These are phyloP conservation scores for Rhaphigaster nebulosa DNA, from an alignment of 2,888 invertebrate species.

Conservation along the genomic window DNA sequence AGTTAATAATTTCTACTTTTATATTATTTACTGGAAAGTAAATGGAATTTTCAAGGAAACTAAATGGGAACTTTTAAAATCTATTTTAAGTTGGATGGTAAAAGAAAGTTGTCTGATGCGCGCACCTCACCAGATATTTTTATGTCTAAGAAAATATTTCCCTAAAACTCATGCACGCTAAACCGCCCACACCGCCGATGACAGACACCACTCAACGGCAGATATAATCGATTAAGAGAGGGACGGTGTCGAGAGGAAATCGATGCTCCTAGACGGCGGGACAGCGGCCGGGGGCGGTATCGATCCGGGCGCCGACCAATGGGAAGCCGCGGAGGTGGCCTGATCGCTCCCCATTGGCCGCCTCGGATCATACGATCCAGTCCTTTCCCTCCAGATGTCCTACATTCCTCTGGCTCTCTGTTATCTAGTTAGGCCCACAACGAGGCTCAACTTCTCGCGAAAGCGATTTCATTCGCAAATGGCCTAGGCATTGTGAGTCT, in stretches of 20 bases:
- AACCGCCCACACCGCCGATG: not conserved
- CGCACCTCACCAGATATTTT: no score
- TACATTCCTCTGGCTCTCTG: not conserved
- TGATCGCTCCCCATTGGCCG: conserved; percentile 34
- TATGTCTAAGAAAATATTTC: no score
- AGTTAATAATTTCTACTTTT: no score
- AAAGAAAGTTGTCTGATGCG: no score
- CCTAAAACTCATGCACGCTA: not conserved
- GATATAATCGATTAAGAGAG: not conserved
- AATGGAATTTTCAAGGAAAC: no score
- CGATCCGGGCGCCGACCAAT: not conserved
- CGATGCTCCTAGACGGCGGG: conserved; percentile 8
- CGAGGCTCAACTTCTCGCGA: not conserved
- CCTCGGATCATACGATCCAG: not conserved
- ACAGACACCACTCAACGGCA: not conserved
- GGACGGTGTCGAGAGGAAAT: not conserved
- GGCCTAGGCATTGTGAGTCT: conserved; percentile 3
- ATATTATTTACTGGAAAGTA: no score
- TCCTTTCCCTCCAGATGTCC: not conserved
- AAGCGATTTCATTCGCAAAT: not conserved
- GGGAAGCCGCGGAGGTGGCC: not conserved
- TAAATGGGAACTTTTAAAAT: no score
- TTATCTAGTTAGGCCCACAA: conserved; percentile 22
- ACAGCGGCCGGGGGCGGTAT: conserved; percentile 25
- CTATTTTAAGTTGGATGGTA: no score